Evolutionary conservation across 1,140 invertebrate species (phyloP), one percentile per base, ranked within the genome.

Genomic region (Pseudomyrmex cubaensis): DNA sequence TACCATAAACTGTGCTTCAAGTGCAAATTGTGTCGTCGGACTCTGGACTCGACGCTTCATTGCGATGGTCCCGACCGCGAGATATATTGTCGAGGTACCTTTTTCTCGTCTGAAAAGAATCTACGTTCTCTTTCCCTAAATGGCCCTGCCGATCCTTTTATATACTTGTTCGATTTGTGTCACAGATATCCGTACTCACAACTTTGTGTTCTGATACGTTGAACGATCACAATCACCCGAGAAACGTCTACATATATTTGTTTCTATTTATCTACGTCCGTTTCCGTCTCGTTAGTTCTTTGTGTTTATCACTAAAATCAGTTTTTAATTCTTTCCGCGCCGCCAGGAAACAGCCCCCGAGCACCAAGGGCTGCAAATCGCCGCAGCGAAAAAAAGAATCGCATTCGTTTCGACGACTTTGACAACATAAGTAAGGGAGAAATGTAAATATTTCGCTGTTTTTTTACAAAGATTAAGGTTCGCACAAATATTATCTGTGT

Each of bases 1-100:
- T 98, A 97, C 97, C 98, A 98, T 95, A 97, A 96, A 95, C 95
- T 96, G 94, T 98, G 98, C 96, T 98, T 98, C 96, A 97, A 97
- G 95, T 98, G 98, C 95, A 96, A 96, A 94, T 95, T 96, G 94
- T 99, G 99, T 95, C 96, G 97, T 91, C 97, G 98, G 95, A 96
- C 97, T 93, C 96, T 99, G 93, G 98, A 99, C 95, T 99, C 98
- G 85, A 98, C 97, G 88, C 97, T 97, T 94, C 97, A 98, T 95
- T 98, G 98, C 95, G 98, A 99, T 94, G 97, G 97, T 91, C 98
- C 98, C 89, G 98, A 99, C 95, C 96, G 96, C 93, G 96, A 98
- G 92, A 96, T 99, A 90, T 99, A 98, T 95, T 99, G 98, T 95
- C 96, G 96, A 97, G 97, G 97, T 98, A 97, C 94, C 94, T 94